phyloP scores from a whole-genome alignment of 2,113 vertebrate species.

The Sus scrofa region T2T-Sscrofa CM000812.6:145579501-145580000 shows the following conservation, averaged over 20 bases:
- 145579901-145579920: constrained; percentile 61
- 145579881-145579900: constrained; percentile 79
- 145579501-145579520: constrained; percentile 71
- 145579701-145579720: constrained; percentile 90
- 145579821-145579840: constrained; percentile 87
- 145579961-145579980: background rate
- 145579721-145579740: constrained; percentile 91
- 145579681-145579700: constrained; percentile 88
- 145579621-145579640: constrained; percentile 87
- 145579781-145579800: constrained; percentile 83
- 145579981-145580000: constrained; percentile 61
- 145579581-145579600: constrained; percentile 85
- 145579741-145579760: constrained; percentile 90
- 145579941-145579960: constrained; percentile 73
- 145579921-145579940: constrained; percentile 75
- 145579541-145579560: constrained; percentile 75
- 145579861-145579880: constrained; percentile 87
- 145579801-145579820: constrained; percentile 84
- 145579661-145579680: constrained; percentile 87
- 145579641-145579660: constrained; percentile 86
- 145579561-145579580: constrained; percentile 83
- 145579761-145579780: constrained; percentile 87
- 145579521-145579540: constrained; percentile 76
- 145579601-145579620: constrained; percentile 88
- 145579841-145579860: constrained; percentile 84